Conservation (phyloP, 2,888 invertebrate species). For the Pseudococcus jackbeardsleyi region DNA sequence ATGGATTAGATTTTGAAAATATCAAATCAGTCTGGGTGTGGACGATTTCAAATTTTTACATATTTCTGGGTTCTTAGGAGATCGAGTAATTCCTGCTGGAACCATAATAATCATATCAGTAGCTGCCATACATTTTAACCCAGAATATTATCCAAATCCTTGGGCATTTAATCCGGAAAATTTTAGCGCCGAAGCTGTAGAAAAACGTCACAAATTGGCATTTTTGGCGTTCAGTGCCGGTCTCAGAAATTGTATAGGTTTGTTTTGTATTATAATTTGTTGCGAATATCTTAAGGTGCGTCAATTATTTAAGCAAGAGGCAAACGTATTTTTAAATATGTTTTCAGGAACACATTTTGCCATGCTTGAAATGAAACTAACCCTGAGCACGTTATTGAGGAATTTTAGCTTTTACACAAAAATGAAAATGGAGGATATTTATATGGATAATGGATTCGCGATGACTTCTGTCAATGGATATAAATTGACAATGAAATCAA, state of each 20-base stretch:
- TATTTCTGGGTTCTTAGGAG: background rate
- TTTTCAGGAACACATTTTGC: background rate
- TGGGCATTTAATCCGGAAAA: constrained; percentile 56
- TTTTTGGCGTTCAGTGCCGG: constrained; percentile 54
- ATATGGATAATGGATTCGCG: constrained; percentile 66
- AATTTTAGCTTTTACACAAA: constrained; percentile 66
- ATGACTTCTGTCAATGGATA: constrained; percentile 66
- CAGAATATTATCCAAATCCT: constrained; percentile 54
- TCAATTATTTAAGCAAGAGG: too few relatives aligned
- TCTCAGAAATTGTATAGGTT: constrained; percentile 52
- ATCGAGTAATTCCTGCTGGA: constrained; percentile 11
- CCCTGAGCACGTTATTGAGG: constrained; percentile 66
- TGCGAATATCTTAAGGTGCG: too few relatives aligned
- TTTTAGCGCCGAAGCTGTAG: constrained; percentile 52
- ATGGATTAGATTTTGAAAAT: background rate
- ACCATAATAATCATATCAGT: constrained; percentile 20
- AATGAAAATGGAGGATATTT: constrained; percentile 66
- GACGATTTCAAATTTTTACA: background rate
- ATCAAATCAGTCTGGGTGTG: background rate
- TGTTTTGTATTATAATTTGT: background rate
- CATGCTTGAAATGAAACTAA: constrained; percentile 66
- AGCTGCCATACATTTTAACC: constrained; percentile 23
- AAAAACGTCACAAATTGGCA: constrained; percentile 32
- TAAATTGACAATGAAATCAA: constrained; percentile 65
- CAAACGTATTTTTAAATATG: too few relatives aligned